Evolutionary conservation across 2,888 invertebrate species (phyloP).

Genomic region (Mamestra brassicae): DNA sequence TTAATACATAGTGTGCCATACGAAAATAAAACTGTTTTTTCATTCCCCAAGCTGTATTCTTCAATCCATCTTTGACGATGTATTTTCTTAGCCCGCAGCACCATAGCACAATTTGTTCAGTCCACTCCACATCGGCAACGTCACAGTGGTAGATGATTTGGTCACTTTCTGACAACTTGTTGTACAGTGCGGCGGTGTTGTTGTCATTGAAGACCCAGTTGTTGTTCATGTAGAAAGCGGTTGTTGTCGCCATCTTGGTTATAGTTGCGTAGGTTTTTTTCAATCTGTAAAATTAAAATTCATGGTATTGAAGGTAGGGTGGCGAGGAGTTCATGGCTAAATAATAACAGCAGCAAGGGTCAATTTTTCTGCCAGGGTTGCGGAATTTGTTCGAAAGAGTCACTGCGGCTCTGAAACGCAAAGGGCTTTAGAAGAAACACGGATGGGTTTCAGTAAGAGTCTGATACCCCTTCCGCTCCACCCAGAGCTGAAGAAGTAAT

Average conservation of each 20-base stretch:
- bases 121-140: constrained; percentile 57
- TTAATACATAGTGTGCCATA: constrained; percentile 46
- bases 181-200: constrained; percentile 60
- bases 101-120: constrained; percentile 59
- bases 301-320: not conserved
- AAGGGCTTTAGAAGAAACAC: no score
- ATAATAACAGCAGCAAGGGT: no score
- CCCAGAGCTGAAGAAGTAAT: no score
- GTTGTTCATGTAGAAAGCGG: constrained; percentile 59
- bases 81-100: constrained; percentile 64
- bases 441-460: no score
- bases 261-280: constrained; percentile 67
- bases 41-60: constrained; percentile 46
- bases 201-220: constrained; percentile 65
- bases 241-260: constrained; percentile 48
- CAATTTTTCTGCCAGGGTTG: no score
- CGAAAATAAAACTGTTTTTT: constrained; percentile 61
- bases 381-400: no score
- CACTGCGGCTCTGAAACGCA: no score
- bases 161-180: constrained; percentile 59
- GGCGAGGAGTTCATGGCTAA: no score
- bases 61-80: constrained; percentile 48
- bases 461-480: no score
- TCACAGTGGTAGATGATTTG: constrained; percentile 65
- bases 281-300: constrained; percentile 58